Percentiles rank a stretch among this genome's conserved stretches.
phyloP scores from a whole-genome alignment of 2,113 vertebrate genomes.

The Gobiocypris rarus region DNA sequence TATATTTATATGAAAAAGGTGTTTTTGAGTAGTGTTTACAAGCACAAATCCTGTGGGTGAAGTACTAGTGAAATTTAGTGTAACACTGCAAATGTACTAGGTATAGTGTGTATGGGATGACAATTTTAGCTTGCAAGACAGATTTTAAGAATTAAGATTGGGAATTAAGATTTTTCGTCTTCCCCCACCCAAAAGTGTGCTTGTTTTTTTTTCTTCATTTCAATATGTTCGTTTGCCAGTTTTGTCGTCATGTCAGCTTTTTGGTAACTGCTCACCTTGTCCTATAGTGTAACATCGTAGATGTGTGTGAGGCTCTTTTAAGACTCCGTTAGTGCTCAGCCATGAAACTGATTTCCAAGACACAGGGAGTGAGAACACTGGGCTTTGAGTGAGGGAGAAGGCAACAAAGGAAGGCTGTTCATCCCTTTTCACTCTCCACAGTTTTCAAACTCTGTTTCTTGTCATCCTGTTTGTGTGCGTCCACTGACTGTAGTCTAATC shows the following conservation, averaged over 20 bases:
- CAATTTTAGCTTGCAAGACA: slow-evolving; percentile 26
- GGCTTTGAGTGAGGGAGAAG: background rate
- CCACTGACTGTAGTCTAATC: background rate
- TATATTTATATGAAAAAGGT: slow-evolving; percentile 69
- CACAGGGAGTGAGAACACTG: background rate
- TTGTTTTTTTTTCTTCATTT: background rate
- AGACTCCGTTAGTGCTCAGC: background rate
- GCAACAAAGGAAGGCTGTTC: background rate
- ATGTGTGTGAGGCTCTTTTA: background rate
- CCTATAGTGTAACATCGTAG: slow-evolving; percentile 15
- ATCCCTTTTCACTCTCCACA: background rate
- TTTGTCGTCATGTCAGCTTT: background rate
- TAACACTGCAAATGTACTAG: slow-evolving; percentile 27
- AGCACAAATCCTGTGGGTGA: slow-evolving; percentile 65
- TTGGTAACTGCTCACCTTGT: background rate
- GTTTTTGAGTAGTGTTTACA: slow-evolving; percentile 58
- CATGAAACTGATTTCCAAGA: background rate
- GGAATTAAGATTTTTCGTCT: slow-evolving; percentile 22
- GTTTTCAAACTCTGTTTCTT: background rate
- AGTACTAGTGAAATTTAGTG: slow-evolving; percentile 50
- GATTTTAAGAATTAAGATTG: slow-evolving; percentile 31
- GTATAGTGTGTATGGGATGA: slow-evolving; percentile 6
- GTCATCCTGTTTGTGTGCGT: background rate
- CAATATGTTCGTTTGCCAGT: slow-evolving; percentile 18
- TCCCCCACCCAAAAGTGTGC: background rate